Evolutionary conservation across 2,113 vertebrate species (phyloP).

Genomic region (Genyomyrus donnyi): DNA sequence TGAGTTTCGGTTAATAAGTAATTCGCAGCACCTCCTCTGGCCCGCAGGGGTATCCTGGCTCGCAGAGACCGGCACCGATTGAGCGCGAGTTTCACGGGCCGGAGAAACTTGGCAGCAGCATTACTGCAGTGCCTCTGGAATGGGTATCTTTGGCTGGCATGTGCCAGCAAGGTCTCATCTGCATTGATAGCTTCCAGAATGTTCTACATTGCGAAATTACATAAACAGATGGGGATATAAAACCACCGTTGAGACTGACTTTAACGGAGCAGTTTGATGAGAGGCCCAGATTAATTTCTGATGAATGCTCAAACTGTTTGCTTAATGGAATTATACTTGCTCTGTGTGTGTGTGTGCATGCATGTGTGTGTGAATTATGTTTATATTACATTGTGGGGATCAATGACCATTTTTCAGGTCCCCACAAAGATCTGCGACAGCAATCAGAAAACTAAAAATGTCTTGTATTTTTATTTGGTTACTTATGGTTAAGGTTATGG

Average conservation of each 20-base stretch:
- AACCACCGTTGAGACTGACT: neutral
- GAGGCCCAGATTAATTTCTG: constrained; percentile 4
- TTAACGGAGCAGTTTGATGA: neutral
- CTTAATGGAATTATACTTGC: neutral
- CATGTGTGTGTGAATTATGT: neutral
- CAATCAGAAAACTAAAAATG: too few relatives aligned
- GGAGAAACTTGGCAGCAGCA: neutral
- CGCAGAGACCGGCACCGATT: neutral
- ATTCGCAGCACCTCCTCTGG: constrained; percentile 32
- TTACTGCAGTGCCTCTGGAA: neutral
- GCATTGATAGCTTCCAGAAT: neutral
- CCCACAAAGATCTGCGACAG: too few relatives aligned
- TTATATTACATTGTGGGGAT: too few relatives aligned
- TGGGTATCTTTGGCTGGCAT: neutral
- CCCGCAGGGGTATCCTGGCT: neutral
- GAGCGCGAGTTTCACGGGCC: neutral
- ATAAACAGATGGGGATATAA: constrained; percentile 1
- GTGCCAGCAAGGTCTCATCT: neutral
- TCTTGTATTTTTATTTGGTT: too few relatives aligned
- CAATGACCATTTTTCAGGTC: too few relatives aligned
- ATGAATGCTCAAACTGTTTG: neutral
- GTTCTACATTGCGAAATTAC: neutral
- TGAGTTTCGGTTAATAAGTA: constrained; percentile 48
- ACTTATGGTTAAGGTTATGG: too few relatives aligned
- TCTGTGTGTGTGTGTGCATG: neutral